Evolutionary conservation across 2,113 vertebrate species (phyloP).

Genomic region (Blennius ocellaris): DNA sequence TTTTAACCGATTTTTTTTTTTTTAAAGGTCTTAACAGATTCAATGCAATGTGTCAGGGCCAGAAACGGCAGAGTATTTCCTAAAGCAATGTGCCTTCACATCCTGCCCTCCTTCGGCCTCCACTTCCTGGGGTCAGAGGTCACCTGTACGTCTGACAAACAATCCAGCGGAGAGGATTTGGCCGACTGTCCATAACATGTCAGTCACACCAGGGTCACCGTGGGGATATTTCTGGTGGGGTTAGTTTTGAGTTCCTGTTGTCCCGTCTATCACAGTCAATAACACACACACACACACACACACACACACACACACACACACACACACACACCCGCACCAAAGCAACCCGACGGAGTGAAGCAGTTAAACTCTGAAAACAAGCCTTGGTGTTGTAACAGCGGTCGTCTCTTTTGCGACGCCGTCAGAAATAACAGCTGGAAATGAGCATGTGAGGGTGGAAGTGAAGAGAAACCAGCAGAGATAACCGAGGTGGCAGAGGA

Average conservation of each 20-base stretch:
- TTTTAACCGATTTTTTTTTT: no score
- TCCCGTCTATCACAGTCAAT: slow-evolving; percentile 36
- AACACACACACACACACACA: slow-evolving; percentile 42
- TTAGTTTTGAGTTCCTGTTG: slow-evolving; percentile 23
- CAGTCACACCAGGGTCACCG: slow-evolving; percentile 43
- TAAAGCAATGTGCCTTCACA: slow-evolving; percentile 45
- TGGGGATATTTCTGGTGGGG: slow-evolving; percentile 22
- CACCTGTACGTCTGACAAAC: slow-evolving; percentile 53
- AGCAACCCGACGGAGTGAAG: slow-evolving; percentile 76
- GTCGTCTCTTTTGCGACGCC: slow-evolving; percentile 85
- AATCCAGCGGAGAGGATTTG: slow-evolving; percentile 18
- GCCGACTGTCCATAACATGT: slow-evolving; percentile 42
- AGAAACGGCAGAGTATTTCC: slow-evolving; percentile 35
- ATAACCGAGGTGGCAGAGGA: slow-evolving; percentile 61
- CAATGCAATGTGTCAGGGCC: slow-evolving; percentile 1
- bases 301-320: slow-evolving; percentile 54
- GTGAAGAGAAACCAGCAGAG: slow-evolving; percentile 39
- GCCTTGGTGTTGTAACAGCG: slow-evolving; percentile 75
- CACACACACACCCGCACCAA: slow-evolving; percentile 12
- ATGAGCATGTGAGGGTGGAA: slow-evolving; percentile 32
- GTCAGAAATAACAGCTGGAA: slow-evolving; percentile 84
- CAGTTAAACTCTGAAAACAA: slow-evolving; percentile 80
- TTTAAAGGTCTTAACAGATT: not conserved
- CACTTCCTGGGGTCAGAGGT: slow-evolving; percentile 60
- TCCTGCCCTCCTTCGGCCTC: slow-evolving; percentile 63